Conservation (phyloP, 2,113 vertebrate species). For the Gasterosteus nipponicus region DNA sequence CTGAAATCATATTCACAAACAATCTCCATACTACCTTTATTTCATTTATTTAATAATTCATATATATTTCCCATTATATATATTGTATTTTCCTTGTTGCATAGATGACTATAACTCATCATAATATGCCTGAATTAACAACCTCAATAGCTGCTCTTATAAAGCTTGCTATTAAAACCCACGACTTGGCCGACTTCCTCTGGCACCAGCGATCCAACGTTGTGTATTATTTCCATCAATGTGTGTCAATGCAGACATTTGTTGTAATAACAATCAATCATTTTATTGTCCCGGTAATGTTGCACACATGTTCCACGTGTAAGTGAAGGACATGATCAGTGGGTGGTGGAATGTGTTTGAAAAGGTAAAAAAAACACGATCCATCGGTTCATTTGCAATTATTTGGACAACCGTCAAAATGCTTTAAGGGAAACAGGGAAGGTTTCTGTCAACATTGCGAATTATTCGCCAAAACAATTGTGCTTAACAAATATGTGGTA, state of each 20-base stretch:
- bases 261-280: not conserved
- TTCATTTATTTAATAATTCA: not conserved
- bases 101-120: not conserved
- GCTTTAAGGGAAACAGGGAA: not conserved
- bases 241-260: not conserved
- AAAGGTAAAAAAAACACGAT: not conserved
- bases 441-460: not conserved
- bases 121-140: not conserved
- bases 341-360: not conserved
- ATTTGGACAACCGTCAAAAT: not conserved
- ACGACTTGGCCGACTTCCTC: not conserved
- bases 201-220: not conserved
- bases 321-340: not conserved
- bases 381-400: not conserved
- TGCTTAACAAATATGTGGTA: not conserved
- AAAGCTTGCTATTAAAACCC: not conserved
- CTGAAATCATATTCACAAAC: not conserved
- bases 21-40: not conserved
- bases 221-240: not conserved
- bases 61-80: no score
- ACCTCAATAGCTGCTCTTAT: not conserved
- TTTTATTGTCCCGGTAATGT: not conserved
- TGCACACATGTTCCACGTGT: not conserved
- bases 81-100: not conserved
- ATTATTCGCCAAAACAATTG: not conserved